Conservation (phyloP, 2,888 invertebrate genomes). For the Xanthorhoe spadicearia region DNA sequence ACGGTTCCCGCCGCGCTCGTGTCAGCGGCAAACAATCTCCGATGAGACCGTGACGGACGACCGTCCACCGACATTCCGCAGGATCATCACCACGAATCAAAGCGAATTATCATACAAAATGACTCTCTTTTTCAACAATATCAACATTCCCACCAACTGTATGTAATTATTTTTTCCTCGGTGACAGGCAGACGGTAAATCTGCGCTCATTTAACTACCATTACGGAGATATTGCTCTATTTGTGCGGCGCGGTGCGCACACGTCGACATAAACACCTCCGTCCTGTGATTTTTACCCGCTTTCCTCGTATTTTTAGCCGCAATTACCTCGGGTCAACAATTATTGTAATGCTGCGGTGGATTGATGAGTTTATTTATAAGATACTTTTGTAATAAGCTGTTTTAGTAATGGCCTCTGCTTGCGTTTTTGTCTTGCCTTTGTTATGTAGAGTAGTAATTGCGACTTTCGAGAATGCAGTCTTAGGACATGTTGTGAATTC, state of each 20-base stretch:
- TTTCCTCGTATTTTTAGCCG: conserved; percentile 45
- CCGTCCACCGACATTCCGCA: conserved; percentile 27
- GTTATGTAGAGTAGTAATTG: conserved; percentile 23
- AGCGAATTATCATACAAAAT: conserved; percentile 34
- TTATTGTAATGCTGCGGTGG: conserved; percentile 41
- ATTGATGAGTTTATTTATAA: conserved; percentile 45
- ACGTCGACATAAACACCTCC: conserved; percentile 47
- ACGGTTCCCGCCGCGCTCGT: conserved; percentile 20
- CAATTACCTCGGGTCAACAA: conserved; percentile 48
- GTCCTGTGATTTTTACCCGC: conserved; percentile 49
- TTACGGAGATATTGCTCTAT: conserved; percentile 53
- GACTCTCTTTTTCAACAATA: conserved; percentile 27
- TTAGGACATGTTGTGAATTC: conserved; percentile 4
- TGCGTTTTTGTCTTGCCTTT: conserved; percentile 29
- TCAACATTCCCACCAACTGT: conserved; percentile 29
- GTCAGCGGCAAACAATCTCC: conserved; percentile 34
- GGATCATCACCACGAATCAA: conserved; percentile 35
- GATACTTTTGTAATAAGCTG: conserved; percentile 39
- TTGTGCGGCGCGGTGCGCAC: conserved; percentile 40
- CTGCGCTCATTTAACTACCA: conserved; percentile 65
- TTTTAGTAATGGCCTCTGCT: conserved; percentile 27
- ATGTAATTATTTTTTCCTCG: conserved; percentile 35
- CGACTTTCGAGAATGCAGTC: conserved; percentile 21
- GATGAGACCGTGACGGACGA: conserved; percentile 33
- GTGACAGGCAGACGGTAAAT: conserved; percentile 58